Percentiles rank a stretch among this genome's conserved stretches.
Conservation (phyloP, 2,888 invertebrate species). For the Antheraea assamensis region DNA sequence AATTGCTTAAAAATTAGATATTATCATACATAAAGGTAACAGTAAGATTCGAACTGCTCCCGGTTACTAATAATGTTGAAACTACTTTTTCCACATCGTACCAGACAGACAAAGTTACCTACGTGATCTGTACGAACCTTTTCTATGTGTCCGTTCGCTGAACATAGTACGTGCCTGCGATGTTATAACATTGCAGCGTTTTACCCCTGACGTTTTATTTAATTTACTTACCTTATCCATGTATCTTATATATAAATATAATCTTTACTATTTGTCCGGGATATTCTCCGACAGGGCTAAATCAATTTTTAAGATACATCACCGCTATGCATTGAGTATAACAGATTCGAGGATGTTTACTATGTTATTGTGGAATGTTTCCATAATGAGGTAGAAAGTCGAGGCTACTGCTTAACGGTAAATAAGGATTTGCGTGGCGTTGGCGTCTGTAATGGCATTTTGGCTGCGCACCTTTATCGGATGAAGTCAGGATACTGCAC, state of each 20-base stretch:
- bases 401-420: too few relatives aligned
- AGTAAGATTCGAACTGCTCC: not conserved
- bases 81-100: constrained; percentile 2
- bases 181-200: not conserved
- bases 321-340: too few relatives aligned
- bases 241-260: not conserved
- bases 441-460: too few relatives aligned
- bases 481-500: too few relatives aligned
- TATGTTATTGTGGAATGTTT: too few relatives aligned
- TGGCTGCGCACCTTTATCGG: too few relatives aligned
- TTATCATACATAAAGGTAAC: not conserved
- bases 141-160: not conserved
- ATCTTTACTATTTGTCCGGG: too few relatives aligned
- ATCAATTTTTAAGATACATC: too few relatives aligned
- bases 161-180: constrained; percentile 9
- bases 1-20: not conserved
- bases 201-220: not conserved
- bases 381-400: too few relatives aligned
- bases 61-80: not conserved
- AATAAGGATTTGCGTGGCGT: too few relatives aligned
- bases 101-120: constrained; percentile 1
- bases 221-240: not conserved
- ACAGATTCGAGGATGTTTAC: too few relatives aligned
- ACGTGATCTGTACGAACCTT: constrained; percentile 8
- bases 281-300: too few relatives aligned